phyloP scores from a whole-genome alignment of 1,140 invertebrate species.

The Lepidurus apus region DNA sequence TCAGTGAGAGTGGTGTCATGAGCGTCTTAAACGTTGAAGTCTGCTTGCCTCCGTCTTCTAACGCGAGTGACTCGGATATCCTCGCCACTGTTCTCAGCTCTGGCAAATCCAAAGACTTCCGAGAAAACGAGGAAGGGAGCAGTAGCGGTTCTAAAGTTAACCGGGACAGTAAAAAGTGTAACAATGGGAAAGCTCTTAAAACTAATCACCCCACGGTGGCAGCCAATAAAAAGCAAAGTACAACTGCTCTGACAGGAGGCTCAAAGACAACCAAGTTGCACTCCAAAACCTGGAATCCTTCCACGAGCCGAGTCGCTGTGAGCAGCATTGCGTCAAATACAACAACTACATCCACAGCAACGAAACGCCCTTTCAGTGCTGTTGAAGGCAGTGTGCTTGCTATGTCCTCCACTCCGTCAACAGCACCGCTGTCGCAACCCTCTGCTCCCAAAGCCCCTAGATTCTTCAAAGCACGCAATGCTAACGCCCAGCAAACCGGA shows the following conservation, averaged over 20 bases:
- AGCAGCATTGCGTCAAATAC: not conserved
- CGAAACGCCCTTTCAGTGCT: not conserved
- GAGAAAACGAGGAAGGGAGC: not conserved
- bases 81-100: not conserved
- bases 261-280: constrained; percentile 52
- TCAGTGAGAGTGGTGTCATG: constrained; percentile 64
- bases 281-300: constrained; percentile 56
- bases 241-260: not conserved
- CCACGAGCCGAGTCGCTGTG: constrained; percentile 41
- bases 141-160: not conserved
- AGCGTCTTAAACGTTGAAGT: constrained; percentile 45
- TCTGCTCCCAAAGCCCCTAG: constrained; percentile 26
- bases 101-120: constrained; percentile 10
- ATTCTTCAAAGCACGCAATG: constrained; percentile 33
- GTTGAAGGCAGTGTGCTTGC: not conserved
- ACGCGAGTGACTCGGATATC: constrained; percentile 31
- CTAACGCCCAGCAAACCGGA: not conserved
- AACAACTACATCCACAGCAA: not conserved
- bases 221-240: not conserved
- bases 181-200: constrained; percentile 38
- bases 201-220: constrained; percentile 45
- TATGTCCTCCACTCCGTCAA: not conserved
- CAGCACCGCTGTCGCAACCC: not conserved
- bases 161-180: not conserved
- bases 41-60: constrained; percentile 35